Evolutionary conservation across 2,113 vertebrate species (phyloP).

Genomic region (Ornithorhynchus anatinus): DNA sequence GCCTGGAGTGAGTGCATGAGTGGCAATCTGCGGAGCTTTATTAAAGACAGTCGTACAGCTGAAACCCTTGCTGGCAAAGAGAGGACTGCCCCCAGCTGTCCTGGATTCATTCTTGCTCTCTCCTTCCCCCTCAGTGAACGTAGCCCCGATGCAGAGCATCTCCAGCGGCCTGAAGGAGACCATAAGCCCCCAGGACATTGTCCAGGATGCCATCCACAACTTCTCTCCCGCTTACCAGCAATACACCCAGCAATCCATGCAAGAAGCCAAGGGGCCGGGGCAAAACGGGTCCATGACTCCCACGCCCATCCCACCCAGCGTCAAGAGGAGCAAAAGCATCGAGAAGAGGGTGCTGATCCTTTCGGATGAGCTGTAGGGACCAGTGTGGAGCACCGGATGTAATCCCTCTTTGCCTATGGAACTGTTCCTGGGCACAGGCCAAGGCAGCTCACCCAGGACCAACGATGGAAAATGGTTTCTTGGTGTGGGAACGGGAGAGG

Average conservation of each 20-base stretch:
- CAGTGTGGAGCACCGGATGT: neutral
- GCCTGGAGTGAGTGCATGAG: too few relatives aligned
- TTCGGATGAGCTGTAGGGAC: conserved; percentile 84
- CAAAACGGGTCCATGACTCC: conserved; percentile 64
- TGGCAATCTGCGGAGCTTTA: too few relatives aligned
- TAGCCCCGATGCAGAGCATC: conserved; percentile 92
- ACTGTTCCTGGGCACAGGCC: neutral
- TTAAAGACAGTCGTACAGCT: too few relatives aligned
- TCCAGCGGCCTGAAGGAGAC: conserved; percentile 93
- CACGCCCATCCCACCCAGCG: neutral
- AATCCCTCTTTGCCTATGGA: neutral
- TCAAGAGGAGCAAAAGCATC: conserved; percentile 71
- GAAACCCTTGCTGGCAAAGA: too few relatives aligned
- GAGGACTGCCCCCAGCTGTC: neutral
- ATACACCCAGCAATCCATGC: conserved; percentile 89
- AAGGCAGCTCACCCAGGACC: neutral
- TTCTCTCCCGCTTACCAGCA: conserved; percentile 89
- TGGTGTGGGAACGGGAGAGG: too few relatives aligned
- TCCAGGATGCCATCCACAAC: conserved; percentile 93
- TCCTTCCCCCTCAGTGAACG: conserved; percentile 66
- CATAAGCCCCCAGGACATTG: conserved; percentile 91
- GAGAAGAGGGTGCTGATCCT: conserved; percentile 92
- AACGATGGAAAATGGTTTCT: neutral
- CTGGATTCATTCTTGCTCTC: neutral
- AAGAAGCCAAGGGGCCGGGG: conserved; percentile 69